A percentile compares a stretch with the other conserved stretches of the same genome.
Conservation (phyloP, 1,140 invertebrate species). For the Leptinotarsa defecta region DNA sequence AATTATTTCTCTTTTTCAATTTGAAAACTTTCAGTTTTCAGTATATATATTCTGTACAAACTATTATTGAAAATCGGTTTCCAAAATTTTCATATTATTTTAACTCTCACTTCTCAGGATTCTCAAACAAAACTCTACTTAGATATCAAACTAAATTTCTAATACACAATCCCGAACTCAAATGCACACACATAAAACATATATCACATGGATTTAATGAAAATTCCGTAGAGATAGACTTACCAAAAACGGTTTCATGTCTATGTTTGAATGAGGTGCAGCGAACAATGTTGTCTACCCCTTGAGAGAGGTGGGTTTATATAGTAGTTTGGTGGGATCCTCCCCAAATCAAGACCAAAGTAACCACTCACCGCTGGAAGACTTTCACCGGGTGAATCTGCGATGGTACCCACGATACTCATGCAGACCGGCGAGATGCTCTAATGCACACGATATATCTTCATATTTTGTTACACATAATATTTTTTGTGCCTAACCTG, state of each 20-base stretch:
- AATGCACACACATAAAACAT: too few relatives aligned
- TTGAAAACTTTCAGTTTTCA: too few relatives aligned
- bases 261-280: constrained; percentile 34
- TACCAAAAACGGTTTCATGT: constrained; percentile 50
- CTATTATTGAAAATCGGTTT: too few relatives aligned
- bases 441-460: constrained; percentile 12
- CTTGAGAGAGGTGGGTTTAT: constrained; percentile 45
- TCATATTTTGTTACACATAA: not conserved
- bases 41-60: too few relatives aligned
- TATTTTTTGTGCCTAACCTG: not conserved
- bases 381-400: constrained; percentile 27
- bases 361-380: constrained; percentile 21
- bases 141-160: too few relatives aligned
- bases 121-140: too few relatives aligned
- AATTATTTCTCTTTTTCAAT: too few relatives aligned
- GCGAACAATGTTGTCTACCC: constrained; percentile 45
- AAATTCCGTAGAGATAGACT: constrained; percentile 22
- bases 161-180: too few relatives aligned
- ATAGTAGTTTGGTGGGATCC: constrained; percentile 45
- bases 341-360: constrained; percentile 18
- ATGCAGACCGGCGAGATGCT: constrained; percentile 9
- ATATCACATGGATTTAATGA: too few relatives aligned
- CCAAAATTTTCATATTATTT: too few relatives aligned
- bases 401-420: not conserved
- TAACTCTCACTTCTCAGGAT: too few relatives aligned